Evolutionary conservation across 2,888 invertebrate species (phyloP).

Genomic region (Agrilus mali): DNA sequence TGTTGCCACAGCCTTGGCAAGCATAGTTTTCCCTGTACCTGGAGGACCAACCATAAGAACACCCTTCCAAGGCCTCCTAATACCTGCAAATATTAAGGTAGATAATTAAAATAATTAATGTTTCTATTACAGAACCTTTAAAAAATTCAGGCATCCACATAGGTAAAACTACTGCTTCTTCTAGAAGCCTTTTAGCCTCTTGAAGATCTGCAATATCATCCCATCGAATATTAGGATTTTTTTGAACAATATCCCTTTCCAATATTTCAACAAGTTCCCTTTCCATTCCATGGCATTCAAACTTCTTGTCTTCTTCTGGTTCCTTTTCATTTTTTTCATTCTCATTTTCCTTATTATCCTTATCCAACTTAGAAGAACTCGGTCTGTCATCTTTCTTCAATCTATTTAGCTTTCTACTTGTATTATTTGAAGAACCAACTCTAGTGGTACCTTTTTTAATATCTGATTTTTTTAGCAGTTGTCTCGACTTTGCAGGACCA

Average conservation of each 20-base stretch:
- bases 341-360: constrained; percentile 49
- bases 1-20: constrained; percentile 96
- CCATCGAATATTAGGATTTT: constrained; percentile 93
- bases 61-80: constrained; percentile 93
- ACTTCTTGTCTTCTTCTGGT: constrained; percentile 65
- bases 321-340: constrained; percentile 42
- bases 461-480: constrained; percentile 23
- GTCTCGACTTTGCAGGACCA: constrained; percentile 22
- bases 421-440: constrained; percentile 29
- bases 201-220: constrained; percentile 83
- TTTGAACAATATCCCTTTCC: constrained; percentile 93
- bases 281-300: constrained; percentile 73
- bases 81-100: constrained; percentile 43
- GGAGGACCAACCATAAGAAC: constrained; percentile 91
- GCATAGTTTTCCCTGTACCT: constrained; percentile 90
- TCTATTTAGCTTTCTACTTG: constrained; percentile 14
- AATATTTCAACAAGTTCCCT: constrained; percentile 78
- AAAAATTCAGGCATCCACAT: constrained; percentile 98
- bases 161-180: constrained; percentile 95
- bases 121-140: constrained; percentile 48
- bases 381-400: constrained; percentile 29
- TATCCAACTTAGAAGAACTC: constrained; percentile 28
- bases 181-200: constrained; percentile 80
- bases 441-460: constrained; percentile 28
- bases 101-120: not conserved